A percentile compares a stretch with the other conserved stretches of the same genome.
phyloP scores from a whole-genome alignment of 2,888 invertebrate species.

The Antitype chi region DNA sequence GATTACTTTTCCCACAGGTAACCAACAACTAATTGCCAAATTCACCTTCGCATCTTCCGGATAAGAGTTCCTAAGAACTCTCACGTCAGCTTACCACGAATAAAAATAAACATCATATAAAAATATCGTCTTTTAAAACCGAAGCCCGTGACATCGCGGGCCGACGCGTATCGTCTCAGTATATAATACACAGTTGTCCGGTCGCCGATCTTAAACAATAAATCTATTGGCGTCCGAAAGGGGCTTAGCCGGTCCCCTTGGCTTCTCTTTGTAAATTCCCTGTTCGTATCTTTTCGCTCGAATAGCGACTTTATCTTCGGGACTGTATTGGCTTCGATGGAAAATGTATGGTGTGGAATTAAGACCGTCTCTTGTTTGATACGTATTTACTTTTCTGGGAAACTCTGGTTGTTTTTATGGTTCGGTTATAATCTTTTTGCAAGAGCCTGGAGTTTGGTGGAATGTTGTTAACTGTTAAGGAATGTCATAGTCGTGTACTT shows the following conservation, averaged over 20 bases:
- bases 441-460: background rate
- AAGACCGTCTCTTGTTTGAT: slow-evolving; percentile 60
- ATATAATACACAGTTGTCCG: slow-evolving; percentile 74
- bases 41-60: background rate
- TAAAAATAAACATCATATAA: slow-evolving; percentile 59
- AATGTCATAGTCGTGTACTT: background rate
- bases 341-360: slow-evolving; percentile 73
- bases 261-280: slow-evolving; percentile 75
- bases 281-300: slow-evolving; percentile 82
- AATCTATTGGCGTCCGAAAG: slow-evolving; percentile 79
- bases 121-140: slow-evolving; percentile 52
- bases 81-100: slow-evolving; percentile 48
- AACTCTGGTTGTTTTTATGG: slow-evolving; percentile 23
- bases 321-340: slow-evolving; percentile 72
- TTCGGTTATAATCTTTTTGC: slow-evolving; percentile 11
- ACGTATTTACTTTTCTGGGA: slow-evolving; percentile 58
- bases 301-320: slow-evolving; percentile 77
- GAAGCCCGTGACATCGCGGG: slow-evolving; percentile 49
- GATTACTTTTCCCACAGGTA: background rate
- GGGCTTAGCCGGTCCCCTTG: slow-evolving; percentile 69
- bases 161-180: slow-evolving; percentile 64
- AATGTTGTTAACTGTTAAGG: background rate
- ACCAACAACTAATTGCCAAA: slow-evolving; percentile 19
- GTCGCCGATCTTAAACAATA: slow-evolving; percentile 81
- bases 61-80: slow-evolving; percentile 1